phyloP scores from a whole-genome alignment of 2,113 vertebrate genomes.

The Corythaeola cristata region DNA sequence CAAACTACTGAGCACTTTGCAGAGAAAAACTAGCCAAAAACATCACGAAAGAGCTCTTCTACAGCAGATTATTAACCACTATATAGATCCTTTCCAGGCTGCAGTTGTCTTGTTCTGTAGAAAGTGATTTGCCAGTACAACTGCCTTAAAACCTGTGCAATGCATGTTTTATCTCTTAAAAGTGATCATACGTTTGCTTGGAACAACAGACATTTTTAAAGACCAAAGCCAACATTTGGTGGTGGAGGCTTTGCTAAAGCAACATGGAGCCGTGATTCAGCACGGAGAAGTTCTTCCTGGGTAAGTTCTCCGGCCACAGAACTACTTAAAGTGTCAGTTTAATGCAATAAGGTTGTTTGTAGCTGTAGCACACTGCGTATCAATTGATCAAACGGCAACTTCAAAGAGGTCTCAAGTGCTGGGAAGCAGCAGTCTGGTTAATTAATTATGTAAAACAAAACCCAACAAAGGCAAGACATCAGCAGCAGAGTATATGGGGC shows the following conservation, averaged over 20 bases:
- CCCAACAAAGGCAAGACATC: not conserved
- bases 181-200: not conserved
- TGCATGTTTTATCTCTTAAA: not conserved
- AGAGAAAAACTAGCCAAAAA: not conserved
- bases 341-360: not conserved
- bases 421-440: not conserved
- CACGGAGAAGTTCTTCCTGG: not conserved
- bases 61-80: not conserved
- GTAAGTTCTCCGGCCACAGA: not conserved
- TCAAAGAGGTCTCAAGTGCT: constrained; percentile 1
- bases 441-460: constrained; percentile 50
- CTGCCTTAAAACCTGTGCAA: not conserved
- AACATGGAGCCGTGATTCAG: not conserved
- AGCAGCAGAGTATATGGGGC: not conserved
- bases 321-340: not conserved
- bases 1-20: not conserved
- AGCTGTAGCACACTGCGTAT: not conserved
- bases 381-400: constrained; percentile 3
- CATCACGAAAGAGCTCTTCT: not conserved
- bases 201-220: not conserved
- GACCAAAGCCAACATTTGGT: not conserved
- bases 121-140: not conserved
- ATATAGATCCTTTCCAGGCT: not conserved
- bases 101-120: not conserved
- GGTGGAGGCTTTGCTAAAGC: not conserved